These are phyloP conservation scores for Phocoena phocoena DNA, from an alignment of 2,113 vertebrate genomes.

Conservation along the genomic window DNA sequence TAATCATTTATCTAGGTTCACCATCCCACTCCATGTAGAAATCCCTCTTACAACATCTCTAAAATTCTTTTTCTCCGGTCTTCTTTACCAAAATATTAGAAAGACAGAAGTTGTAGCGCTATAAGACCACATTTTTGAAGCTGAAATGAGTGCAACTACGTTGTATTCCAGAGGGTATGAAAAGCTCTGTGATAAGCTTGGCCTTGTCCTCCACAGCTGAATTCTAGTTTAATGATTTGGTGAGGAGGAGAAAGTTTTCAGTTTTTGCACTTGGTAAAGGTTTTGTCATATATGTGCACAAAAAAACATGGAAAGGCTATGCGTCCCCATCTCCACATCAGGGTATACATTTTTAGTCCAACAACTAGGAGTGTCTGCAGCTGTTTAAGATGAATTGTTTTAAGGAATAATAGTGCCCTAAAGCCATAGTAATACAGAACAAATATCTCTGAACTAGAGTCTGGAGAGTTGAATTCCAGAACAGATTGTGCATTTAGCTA, in stretches of 20 bases:
- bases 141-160: neutral
- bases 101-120: neutral
- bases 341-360: neutral
- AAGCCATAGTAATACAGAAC: neutral
- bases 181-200: neutral
- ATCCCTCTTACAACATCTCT: neutral
- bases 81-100: neutral
- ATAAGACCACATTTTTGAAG: neutral
- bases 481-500: neutral
- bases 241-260: neutral
- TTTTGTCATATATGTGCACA: neutral
- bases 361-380: neutral
- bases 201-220: neutral
- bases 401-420: neutral
- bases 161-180: neutral
- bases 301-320: neutral
- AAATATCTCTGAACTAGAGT: neutral
- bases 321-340: neutral
- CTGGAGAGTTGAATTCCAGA: neutral
- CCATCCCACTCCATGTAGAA: neutral
- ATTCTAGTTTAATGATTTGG: constrained; percentile 12
- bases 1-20: neutral
- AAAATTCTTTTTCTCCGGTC: neutral
- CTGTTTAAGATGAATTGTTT: neutral
- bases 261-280: neutral